These are phyloP conservation scores for Corythornis madagascariensis DNA, from an alignment of 2,113 vertebrate genomes.

Conservation along the genomic window DNA sequence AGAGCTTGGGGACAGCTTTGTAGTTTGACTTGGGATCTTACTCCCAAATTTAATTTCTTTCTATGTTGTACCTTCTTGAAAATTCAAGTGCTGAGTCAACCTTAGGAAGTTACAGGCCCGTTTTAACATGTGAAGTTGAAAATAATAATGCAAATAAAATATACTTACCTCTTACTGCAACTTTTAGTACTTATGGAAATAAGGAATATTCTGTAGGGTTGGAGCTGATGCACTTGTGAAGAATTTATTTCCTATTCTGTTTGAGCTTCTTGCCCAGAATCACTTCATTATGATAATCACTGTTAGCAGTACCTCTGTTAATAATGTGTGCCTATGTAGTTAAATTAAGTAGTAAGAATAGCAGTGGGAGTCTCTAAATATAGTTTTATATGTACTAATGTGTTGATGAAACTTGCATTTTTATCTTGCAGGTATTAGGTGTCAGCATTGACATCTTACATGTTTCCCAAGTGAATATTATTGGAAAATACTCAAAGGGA, in stretches of 20 bases:
- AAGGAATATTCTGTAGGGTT: neutral
- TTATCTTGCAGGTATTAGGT: neutral
- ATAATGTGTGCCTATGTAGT: neutral
- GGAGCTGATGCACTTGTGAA: neutral
- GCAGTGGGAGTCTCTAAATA: neutral
- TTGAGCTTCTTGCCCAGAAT: neutral
- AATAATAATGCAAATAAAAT: neutral
- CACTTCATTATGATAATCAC: neutral
- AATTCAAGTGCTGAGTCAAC: neutral
- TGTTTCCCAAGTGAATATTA: neutral
- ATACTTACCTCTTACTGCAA: neutral
- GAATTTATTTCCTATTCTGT: neutral
- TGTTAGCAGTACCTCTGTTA: neutral
- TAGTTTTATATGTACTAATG: fast-evolving
- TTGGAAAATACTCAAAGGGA: neutral
- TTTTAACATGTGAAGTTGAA: neutral
- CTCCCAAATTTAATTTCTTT: neutral
- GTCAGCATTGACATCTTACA: neutral
- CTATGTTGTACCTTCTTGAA: neutral
- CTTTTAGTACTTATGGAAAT: neutral
- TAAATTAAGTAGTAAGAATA: neutral
- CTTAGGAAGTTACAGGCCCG: neutral
- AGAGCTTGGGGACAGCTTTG: neutral
- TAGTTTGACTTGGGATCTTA: neutral
- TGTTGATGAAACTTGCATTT: neutral